Base-by-base conservation (phyloP, 92 coral and sea anemone genomes). In the Phenganax marumi region DNA sequence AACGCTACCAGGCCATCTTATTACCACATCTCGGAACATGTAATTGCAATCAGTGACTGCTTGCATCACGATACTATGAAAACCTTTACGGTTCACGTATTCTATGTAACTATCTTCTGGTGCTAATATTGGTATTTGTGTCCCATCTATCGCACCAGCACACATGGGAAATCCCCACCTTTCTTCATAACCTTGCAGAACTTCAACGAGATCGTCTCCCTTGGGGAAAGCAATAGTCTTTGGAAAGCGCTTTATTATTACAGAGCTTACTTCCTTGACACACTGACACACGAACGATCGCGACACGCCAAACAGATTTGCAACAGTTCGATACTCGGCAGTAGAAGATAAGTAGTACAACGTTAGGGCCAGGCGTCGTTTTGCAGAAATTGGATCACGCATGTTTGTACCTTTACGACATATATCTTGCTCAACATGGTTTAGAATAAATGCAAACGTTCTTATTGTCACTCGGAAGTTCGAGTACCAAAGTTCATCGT, bases 1-100 rank as follows among this genome's bases (percentile, higher is more conserved):
- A 25, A 86, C 92, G 79, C 90, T 84, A 8, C 92, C 92, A 12
- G 88, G 86, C 85, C 91, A 89, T 21, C 91, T 87, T 70, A 89
- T 53, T 11, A 76, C 85, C 25, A 89, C 75, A 75, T 89, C 91
- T 79, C 87, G 76, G 74, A 89, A 89, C 60, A 51, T 73, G 80
- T 89, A 89, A 57, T 77, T 73, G 81, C 88, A 70, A 71, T 85
- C 88, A 9, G 79, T 78, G 48, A 79, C 47, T 13, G 81, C 88
- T 73, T 85, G 88, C 85, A 85, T 79, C 0, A 85, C 74, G 46
- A 85, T 64, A 49, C 85, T 47, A 74, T 85, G 88, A 56, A 66
- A 79, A 25, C 88, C 79, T 85, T 85, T 85, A 11, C 80, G 50
- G 39, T 85, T 85, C 8, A 85, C 85, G 53, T 79, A 85, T 62